Base-by-base conservation (phyloP, 2,113 vertebrate species). In the Dolichotis patagonum region DNA sequence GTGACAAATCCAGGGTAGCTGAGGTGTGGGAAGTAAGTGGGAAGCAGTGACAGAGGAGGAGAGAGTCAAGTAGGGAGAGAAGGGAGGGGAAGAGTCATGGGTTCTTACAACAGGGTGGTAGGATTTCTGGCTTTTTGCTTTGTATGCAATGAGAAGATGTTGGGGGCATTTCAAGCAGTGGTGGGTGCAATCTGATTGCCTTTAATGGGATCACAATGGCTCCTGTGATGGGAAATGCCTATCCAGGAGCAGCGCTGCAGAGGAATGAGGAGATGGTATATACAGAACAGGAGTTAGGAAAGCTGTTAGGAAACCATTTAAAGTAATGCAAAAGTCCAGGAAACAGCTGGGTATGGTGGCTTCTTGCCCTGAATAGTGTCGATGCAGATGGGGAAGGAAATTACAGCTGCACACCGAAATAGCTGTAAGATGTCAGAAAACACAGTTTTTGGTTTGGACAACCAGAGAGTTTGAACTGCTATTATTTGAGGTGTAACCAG, bases 21-120 rank as follows among this genome's bases (percentile, higher is more conserved):
- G 49, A 49, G 46, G 12, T 5, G 38, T 4, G 69, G 7, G 3
- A 0, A 73, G 26, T 43, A 10, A 83, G 4, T 9, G 0, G 5
- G 8, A 5, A 20, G n/a, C 9, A 41, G 26, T 7, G 28, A 58
- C 49, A 62, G 22, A 75, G 30, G 63, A 30, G 54, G 62, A 38
- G n/a, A 22, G 43, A 71, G 28, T 41, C n/a, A 52, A 16, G 38
- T 28, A 0, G 17, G 1, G 0, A 26, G 73, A 5, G 46, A 22
- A 63, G 77, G 32, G n/a, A 24, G 17, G 32, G 2, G 8, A 24
- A 20, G 52, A 71, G 7, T 35, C 83, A 12, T 16, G 35, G 26
- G 3, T 13, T 77, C 73, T 14, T 46, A 19, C 22, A 19, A 8
- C 7, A 20, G 3, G 12, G 12, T 62, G 41, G 8, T 80, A 2